A percentile compares a stretch with the other conserved stretches of the same genome.
These are phyloP conservation scores for Anticlea derivata DNA, from an alignment of 2,888 invertebrate species.

Conservation along the genomic window DNA sequence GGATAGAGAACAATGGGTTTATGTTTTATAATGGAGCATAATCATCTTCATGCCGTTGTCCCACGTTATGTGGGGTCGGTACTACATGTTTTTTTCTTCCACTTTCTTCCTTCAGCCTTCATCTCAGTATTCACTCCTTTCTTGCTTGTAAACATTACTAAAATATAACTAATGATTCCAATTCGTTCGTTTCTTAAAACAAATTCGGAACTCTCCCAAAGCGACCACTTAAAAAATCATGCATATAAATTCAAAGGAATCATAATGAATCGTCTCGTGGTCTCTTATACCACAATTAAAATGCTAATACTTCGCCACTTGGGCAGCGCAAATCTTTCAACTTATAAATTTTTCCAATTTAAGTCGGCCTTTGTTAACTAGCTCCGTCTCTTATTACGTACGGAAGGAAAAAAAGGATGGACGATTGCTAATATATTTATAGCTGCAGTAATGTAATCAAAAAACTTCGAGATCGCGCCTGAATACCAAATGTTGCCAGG, in stretches of 20 bases:
- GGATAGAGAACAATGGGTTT: neutral
- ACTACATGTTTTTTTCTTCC: too few relatives aligned
- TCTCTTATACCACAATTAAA: conserved; percentile 57
- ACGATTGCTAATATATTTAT: conserved; percentile 33
- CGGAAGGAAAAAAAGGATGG: conserved; percentile 36
- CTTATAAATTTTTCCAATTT: conserved; percentile 68
- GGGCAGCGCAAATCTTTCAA: conserved; percentile 58
- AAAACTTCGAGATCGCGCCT: conserved; percentile 20
- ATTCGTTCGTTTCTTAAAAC: conserved; percentile 7
- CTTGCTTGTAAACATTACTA: too few relatives aligned
- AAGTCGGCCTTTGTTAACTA: conserved; percentile 56
- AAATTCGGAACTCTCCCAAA: conserved; percentile 11
- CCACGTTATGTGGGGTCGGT: too few relatives aligned
- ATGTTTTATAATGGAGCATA: too few relatives aligned
- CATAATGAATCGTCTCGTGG: conserved; percentile 47
- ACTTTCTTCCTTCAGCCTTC: too few relatives aligned
- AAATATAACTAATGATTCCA: conserved; percentile 4
- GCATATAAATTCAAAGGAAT: conserved; percentile 48
- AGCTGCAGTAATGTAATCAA: conserved; percentile 33
- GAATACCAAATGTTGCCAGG: conserved; percentile 23
- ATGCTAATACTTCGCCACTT: conserved; percentile 64
- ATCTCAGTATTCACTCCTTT: too few relatives aligned
- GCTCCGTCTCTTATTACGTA: conserved; percentile 45
- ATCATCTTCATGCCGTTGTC: too few relatives aligned
- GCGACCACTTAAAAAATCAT: conserved; percentile 36